phyloP scores from a whole-genome alignment of 1,140 invertebrate species.

The Thalassaphorura encarpata region DNA sequence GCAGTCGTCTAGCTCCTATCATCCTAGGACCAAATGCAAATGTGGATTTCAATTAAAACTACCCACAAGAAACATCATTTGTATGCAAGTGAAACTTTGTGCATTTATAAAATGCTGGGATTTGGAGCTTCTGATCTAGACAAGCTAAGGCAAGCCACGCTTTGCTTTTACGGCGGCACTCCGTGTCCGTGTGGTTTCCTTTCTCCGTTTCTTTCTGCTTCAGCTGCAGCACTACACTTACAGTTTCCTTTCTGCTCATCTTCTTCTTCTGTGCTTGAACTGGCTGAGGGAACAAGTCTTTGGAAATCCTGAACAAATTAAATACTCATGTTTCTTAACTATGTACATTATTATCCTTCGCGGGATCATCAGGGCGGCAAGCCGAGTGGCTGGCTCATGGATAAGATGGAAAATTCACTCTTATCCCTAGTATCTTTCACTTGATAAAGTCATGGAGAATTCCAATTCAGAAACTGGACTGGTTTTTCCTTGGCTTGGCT shows the following conservation, averaged over 20 bases:
- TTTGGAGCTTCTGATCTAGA: constrained; percentile 26
- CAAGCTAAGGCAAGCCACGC: too few relatives aligned
- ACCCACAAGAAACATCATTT: constrained; percentile 32
- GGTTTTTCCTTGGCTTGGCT: too few relatives aligned
- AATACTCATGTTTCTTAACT: constrained; percentile 9
- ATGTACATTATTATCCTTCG: not conserved
- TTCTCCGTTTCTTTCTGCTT: constrained; percentile 9
- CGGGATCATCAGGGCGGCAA: too few relatives aligned
- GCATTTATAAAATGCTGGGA: constrained; percentile 32
- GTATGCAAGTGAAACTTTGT: constrained; percentile 34
- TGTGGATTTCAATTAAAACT: constrained; percentile 33
- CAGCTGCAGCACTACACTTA: constrained; percentile 13
- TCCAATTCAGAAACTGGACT: too few relatives aligned
- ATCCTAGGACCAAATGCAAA: constrained; percentile 31
- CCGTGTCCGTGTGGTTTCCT: too few relatives aligned
- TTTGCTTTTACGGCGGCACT: too few relatives aligned
- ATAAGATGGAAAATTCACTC: too few relatives aligned
- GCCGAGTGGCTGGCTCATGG: too few relatives aligned
- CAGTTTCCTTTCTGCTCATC: not conserved
- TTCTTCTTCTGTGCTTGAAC: not conserved
- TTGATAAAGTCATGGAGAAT: too few relatives aligned
- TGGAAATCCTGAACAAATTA: constrained; percentile 16
- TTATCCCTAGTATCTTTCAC: too few relatives aligned
- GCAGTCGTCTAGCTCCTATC: too few relatives aligned
- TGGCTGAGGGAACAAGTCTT: not conserved